phyloP scores from a whole-genome alignment of 2,888 invertebrate genomes.

The Penaeus monodon region DNA sequence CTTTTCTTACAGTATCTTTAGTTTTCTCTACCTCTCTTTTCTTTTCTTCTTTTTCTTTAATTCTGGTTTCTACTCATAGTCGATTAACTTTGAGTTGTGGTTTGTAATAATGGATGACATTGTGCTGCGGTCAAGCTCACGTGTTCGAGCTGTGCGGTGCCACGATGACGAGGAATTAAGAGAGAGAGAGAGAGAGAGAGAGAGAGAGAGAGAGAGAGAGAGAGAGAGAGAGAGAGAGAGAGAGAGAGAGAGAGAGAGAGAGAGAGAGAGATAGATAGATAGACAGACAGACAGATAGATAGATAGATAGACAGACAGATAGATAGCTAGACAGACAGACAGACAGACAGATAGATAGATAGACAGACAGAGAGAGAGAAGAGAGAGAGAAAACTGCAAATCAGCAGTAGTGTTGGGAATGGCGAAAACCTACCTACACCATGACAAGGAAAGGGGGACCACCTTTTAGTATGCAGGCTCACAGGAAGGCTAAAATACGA shows the following conservation, averaged over 20 bases:
- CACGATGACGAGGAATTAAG: too few relatives aligned
- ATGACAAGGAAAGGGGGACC: too few relatives aligned
- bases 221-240: not conserved
- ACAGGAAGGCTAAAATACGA: too few relatives aligned
- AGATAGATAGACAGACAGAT: not conserved
- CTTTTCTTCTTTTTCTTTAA: too few relatives aligned
- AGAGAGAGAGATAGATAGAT: not conserved
- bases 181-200: not conserved
- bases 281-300: not conserved
- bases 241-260: not conserved
- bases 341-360: not conserved
- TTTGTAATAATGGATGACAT: too few relatives aligned
- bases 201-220: constrained; percentile 4
- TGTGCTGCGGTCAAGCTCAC: not conserved
- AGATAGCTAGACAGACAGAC: not conserved
- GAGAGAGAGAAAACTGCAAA: not conserved
- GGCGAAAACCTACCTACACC: too few relatives aligned
- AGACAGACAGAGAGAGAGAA: not conserved
- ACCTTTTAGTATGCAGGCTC: too few relatives aligned
- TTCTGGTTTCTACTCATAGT: too few relatives aligned
- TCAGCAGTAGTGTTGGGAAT: too few relatives aligned
- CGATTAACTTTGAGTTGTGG: too few relatives aligned
- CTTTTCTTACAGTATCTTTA: too few relatives aligned
- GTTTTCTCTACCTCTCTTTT: too few relatives aligned
- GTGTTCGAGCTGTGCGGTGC: not conserved